Evolutionary conservation across 2,113 vertebrate genomes (phyloP), one percentile per base, ranked within the genome.

Genomic region (Choloepus hoffmanni): DNA sequence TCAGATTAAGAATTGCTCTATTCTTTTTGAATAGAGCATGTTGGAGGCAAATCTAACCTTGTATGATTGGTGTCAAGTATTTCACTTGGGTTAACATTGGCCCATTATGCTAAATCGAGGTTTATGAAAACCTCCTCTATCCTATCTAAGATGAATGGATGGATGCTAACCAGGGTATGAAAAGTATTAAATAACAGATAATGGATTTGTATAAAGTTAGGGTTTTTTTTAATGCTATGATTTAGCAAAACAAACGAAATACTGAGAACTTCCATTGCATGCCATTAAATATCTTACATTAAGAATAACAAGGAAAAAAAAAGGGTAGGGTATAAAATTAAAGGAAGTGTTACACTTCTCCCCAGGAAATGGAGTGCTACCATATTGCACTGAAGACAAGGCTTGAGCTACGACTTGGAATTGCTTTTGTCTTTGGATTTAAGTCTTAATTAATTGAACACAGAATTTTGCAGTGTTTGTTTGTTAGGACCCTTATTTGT

Each of bases 211-310:
- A n/a, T 16, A 76, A 89, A 21, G 36, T 48, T 62, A 9, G 0
- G 16, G 74, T 33, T 78, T 2, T 85, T 58, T 9, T 85, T 85
- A 92, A 93, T 68, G 88, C 85, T 65, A 90, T 97, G 60, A 85
- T 97, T 96, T 89, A 86, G 95, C 19, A 93, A 96, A 94, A 79
- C 96, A 98, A 98, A 97, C 96, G 84, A 95, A 95, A 97, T 95
- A 93, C 96, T 95, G 95, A 95, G 97, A 97, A 67, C 19, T 8
- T 36, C 82, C 93, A 92, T 96, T 96, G 94, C 94, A 93, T 90
- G 93, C 76, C 94, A 36, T 96, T 96, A 97, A 96, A 92, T 88
- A 76, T 43, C n/a, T 70, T 93, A 85, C 50, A 89, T 95, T 90
- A 96, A 96, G 12, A 40, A 12, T 36, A 74, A 68, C 19, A 16